A percentile compares a stretch with the other conserved stretches of the same genome.
Evolutionary conservation across 2,888 invertebrate species (phyloP).

Genomic region (Lobophora halterata): DNA sequence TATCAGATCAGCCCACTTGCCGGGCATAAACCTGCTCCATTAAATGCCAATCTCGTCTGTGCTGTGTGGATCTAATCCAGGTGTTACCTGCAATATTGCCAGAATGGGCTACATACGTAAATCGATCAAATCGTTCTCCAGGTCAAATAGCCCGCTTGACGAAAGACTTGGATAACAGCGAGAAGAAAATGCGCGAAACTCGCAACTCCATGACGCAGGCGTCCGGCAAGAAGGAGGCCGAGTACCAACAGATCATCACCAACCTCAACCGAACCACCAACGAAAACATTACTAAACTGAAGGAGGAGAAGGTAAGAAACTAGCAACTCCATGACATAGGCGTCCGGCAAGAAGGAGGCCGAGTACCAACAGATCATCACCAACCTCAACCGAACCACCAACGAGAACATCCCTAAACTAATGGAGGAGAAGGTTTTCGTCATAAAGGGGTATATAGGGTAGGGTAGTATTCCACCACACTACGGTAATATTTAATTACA

Average conservation of each 20-base stretch:
- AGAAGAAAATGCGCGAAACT: constrained; percentile 82
- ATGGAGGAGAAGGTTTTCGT: constrained; percentile 90
- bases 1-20: too few species aligned
- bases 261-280: constrained; percentile 87
- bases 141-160: constrained; percentile 86
- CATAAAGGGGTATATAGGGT: too few species aligned
- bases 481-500: too few species aligned
- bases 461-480: too few species aligned
- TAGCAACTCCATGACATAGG: constrained; percentile 85
- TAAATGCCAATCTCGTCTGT: too few species aligned
- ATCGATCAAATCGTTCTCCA: too few species aligned
- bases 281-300: constrained; percentile 87
- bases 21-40: too few species aligned
- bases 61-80: too few species aligned
- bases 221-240: constrained; percentile 88
- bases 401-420: constrained; percentile 87
- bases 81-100: too few species aligned
- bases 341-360: constrained; percentile 88
- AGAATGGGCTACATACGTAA: too few species aligned
- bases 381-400: constrained; percentile 86
- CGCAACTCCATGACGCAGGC: constrained; percentile 86
- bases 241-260: constrained; percentile 87
- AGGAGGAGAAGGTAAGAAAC: constrained; percentile 84
- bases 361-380: constrained; percentile 88
- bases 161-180: constrained; percentile 88